Base-by-base conservation (phyloP, 2,113 vertebrate species). In the Dicaeum eximium region DNA sequence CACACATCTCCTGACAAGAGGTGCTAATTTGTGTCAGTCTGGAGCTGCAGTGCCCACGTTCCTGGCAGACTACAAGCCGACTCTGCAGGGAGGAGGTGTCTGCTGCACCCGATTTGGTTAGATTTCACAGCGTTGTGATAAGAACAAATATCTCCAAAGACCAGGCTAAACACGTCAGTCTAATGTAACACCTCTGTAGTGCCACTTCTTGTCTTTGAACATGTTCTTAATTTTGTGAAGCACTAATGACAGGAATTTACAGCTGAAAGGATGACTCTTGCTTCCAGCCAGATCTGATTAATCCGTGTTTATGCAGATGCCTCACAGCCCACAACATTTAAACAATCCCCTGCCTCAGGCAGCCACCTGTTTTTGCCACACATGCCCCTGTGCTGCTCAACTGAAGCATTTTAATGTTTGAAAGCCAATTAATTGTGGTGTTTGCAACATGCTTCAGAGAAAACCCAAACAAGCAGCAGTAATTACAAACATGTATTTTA, bases 371-470 rank as follows among this genome's bases (percentile, higher is more conserved):
- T 64, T 70, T n/a, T 24, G 10, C 50, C 50, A 42, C 23, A 54
- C 37, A 22, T 18, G 47, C 19, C 42, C 44, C 27, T 54, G 15
- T 23, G 81, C 66, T 89, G 89, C 90, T 93, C 90, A 93, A 57
- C 40, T 44, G 62, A 65, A 82, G 54, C 70, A 37, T 80, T 90
- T 88, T n/a, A 12, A 80, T 87, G 86, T 71, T 92, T 84, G 18
- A 92, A 95, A 96, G 64, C 19, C 20, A 88, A 67, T 80, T 94
- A 94, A 92, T 92, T 77, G 70, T 12, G 16, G 50, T 62, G 54
- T 58, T 91, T 90, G 23, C 58, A 95, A 60, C 33, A 53, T 4
- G 50, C 80, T 88, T 90, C 90, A 82, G 62, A 90, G 71, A 73
- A 80, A 88, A 84, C 23, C 19, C 47, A 72, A 80, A 72, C 62